These are phyloP conservation scores for Vanessa atalanta DNA, from an alignment of 1,140 invertebrate species.

Conservation along the genomic window DNA sequence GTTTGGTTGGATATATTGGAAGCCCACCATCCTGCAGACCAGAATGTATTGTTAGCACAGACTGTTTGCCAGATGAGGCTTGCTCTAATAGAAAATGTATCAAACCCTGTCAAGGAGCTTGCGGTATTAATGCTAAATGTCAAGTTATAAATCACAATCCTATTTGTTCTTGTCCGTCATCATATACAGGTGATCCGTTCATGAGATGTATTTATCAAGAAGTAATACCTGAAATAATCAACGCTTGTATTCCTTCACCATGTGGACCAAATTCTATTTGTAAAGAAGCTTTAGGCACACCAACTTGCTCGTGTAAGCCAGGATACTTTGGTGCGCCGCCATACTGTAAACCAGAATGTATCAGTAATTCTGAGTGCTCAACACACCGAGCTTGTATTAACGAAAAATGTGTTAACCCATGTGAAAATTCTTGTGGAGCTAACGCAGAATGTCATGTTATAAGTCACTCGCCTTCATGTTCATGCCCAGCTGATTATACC, in stretches of 20 bases:
- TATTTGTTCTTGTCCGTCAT: conserved; percentile 85
- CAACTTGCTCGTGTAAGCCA: conserved; percentile 83
- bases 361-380: conserved; percentile 84
- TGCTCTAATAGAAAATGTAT: conserved; percentile 88
- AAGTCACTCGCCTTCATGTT: conserved; percentile 84
- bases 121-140: conserved; percentile 85
- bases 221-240: conserved; percentile 69
- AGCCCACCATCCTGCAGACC: conserved; percentile 89
- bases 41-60: conserved; percentile 85
- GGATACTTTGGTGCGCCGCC: conserved; percentile 83
- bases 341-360: conserved; percentile 85
- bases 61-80: conserved; percentile 85
- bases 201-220: conserved; percentile 81
- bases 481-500: conserved; percentile 82
- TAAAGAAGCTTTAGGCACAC: conserved; percentile 81
- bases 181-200: conserved; percentile 88
- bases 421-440: conserved; percentile 82
- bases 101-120: conserved; percentile 87
- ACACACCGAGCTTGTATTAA: conserved; percentile 83
- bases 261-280: conserved; percentile 85
- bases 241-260: conserved; percentile 84
- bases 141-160: conserved; percentile 89
- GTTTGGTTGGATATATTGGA: conserved; percentile 87
- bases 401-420: conserved; percentile 84
- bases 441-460: conserved; percentile 83